Evolutionary conservation across 1,140 invertebrate species (phyloP).

Genomic region (Drosophila guanche): DNA sequence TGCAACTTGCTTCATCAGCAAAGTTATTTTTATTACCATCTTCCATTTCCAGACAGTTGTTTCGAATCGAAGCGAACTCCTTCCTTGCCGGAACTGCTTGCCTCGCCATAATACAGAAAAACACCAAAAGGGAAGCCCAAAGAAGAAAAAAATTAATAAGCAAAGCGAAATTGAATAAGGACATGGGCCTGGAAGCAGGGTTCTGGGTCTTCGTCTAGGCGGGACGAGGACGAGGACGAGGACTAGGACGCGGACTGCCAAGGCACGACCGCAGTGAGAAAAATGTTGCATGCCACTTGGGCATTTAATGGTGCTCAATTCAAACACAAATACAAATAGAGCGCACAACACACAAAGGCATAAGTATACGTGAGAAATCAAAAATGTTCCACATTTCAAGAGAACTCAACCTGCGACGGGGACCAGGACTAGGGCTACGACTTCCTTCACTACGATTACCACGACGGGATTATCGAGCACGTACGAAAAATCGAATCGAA

Average conservation of each 20-base stretch:
- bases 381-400: conserved; percentile 65
- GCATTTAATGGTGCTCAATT: conserved; percentile 73
- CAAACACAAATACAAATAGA: conserved; percentile 47
- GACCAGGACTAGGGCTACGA: conserved; percentile 25
- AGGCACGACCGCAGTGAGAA: conserved; percentile 50
- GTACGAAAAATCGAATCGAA: conserved; percentile 71
- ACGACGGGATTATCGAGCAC: conserved; percentile 70
- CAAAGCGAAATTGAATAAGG: conserved; percentile 36
- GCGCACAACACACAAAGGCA: conserved; percentile 45
- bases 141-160: conserved; percentile 43
- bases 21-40: background rate
- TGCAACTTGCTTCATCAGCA: conserved; percentile 27
- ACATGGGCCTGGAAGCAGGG: conserved; percentile 1
- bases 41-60: conserved; percentile 25
- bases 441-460: conserved; percentile 19
- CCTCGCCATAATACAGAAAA: conserved; percentile 11
- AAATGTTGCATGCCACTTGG: conserved; percentile 78
- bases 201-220: conserved; percentile 2
- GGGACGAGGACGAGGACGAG: background rate
- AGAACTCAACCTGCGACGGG: conserved; percentile 1
- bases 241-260: conserved; percentile 3
- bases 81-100: conserved; percentile 12
- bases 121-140: background rate
- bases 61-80: conserved; percentile 17
- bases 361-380: conserved; percentile 76